A percentile compares a stretch with the other conserved stretches of the same genome.
These are phyloP conservation scores for Labeo catla DNA, from an alignment of 2,113 vertebrate genomes.

Conservation along the genomic window DNA sequence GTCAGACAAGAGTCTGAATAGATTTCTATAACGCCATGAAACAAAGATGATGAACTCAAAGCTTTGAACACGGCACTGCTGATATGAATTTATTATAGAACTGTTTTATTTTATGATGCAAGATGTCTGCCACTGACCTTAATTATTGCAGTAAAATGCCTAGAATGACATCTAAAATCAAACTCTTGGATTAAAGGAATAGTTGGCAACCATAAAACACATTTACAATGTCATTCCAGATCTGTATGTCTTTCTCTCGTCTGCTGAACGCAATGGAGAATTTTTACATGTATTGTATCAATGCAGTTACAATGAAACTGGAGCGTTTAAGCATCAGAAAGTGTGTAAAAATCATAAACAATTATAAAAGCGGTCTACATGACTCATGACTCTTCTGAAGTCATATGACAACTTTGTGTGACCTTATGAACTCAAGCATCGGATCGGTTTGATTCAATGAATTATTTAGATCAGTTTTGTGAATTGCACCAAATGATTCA, in stretches of 20 bases:
- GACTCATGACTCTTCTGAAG: not conserved
- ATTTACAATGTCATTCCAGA: not conserved
- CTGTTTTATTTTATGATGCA: conserved; percentile 4
- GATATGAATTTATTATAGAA: conserved; percentile 5
- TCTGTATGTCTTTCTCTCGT: not conserved
- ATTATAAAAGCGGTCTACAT: not conserved
- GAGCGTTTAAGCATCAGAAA: not conserved
- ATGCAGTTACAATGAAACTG: not conserved
- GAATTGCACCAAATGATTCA: not conserved
- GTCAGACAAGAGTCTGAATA: conserved; percentile 10
- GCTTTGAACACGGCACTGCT: conserved; percentile 5
- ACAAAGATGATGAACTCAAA: conserved; percentile 27
- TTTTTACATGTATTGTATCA: not conserved
- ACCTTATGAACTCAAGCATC: not conserved
- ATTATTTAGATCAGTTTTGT: not conserved
- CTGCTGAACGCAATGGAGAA: not conserved
- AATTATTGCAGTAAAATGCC: not conserved
- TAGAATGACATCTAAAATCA: conserved; percentile 2
- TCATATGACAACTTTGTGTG: not conserved
- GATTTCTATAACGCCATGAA: conserved; percentile 20
- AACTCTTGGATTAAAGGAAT: conserved; percentile 5
- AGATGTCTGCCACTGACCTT: conserved; percentile 36
- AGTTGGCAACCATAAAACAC: not conserved
- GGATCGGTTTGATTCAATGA: not conserved
- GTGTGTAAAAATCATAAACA: not conserved